phyloP scores from a whole-genome alignment of 2,797 vertebrate genomes.

The Eidolon dupreanum region DNA sequence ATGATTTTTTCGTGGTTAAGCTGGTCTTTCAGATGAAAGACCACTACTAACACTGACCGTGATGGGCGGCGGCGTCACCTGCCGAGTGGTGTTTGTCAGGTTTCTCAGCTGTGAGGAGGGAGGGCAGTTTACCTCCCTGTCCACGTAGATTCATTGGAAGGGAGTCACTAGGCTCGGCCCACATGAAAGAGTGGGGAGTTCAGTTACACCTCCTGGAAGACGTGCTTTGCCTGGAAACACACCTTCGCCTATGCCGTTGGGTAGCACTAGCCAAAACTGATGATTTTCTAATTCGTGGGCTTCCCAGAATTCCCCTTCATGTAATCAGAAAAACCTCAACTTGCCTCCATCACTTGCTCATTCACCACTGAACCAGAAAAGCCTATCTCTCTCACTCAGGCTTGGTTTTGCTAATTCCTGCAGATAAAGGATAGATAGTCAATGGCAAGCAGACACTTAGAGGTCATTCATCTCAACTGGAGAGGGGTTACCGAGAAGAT shows the following conservation, averaged over 20 bases:
- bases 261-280: not conserved
- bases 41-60: too few relatives aligned
- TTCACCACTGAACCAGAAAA: not conserved
- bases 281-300: not conserved
- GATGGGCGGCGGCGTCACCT: too few relatives aligned
- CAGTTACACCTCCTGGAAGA: accelerated
- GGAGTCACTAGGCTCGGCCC: not conserved
- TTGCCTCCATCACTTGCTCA: not conserved
- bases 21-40: not conserved
- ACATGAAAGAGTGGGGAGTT: not conserved
- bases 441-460: not conserved
- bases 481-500: not conserved
- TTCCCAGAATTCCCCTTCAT: not conserved
- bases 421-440: not conserved
- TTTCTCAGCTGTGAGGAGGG: not conserved
- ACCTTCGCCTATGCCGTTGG: too few relatives aligned
- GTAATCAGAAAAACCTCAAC: not conserved
- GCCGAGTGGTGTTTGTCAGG: not conserved
- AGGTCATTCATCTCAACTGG: too few relatives aligned
- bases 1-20: not conserved
- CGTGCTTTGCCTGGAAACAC: not conserved
- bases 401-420: not conserved
- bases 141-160: not conserved
- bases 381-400: not conserved
- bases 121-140: not conserved